These are phyloP conservation scores for Drusus annulatus DNA, from an alignment of 1,140 invertebrate species.

Conservation along the genomic window DNA sequence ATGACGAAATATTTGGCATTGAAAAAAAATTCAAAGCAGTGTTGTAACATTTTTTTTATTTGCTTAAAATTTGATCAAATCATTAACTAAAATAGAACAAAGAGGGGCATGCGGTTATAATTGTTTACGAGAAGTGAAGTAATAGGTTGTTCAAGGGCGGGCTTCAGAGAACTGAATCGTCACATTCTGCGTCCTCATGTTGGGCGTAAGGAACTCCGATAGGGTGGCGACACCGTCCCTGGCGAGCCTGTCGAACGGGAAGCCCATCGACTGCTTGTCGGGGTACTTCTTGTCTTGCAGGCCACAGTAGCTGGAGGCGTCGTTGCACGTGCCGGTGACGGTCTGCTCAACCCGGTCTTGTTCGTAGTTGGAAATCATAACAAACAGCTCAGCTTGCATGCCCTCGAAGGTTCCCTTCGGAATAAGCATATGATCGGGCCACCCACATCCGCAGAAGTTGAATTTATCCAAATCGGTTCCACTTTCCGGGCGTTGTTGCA, in stretches of 20 bases:
- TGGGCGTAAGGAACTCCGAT: constrained; percentile 77
- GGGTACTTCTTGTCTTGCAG: constrained; percentile 81
- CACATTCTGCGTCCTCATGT: constrained; percentile 77
- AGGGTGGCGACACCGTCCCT: constrained; percentile 69
- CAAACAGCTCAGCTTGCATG: constrained; percentile 81
- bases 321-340: constrained; percentile 70
- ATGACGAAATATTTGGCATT: too few species aligned
- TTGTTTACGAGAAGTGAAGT: too few species aligned
- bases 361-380: constrained; percentile 85
- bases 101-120: too few species aligned
- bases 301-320: constrained; percentile 82
- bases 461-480: constrained; percentile 72
- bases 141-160: too few species aligned
- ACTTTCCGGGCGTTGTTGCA: neutral
- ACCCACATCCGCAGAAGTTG: constrained; percentile 90
- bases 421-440: constrained; percentile 89
- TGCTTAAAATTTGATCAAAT: too few species aligned
- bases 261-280: constrained; percentile 82
- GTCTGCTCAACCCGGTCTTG: constrained; percentile 75
- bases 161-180: constrained; percentile 68
- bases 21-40: too few species aligned
- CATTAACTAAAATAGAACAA: too few species aligned
- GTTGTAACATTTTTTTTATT: too few species aligned
- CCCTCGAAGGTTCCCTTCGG: constrained; percentile 82
- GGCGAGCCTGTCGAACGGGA: constrained; percentile 80